These are phyloP conservation scores for Notarius quadriscutis DNA, from an alignment of 2,113 vertebrate species.

Conservation along the genomic window DNA sequence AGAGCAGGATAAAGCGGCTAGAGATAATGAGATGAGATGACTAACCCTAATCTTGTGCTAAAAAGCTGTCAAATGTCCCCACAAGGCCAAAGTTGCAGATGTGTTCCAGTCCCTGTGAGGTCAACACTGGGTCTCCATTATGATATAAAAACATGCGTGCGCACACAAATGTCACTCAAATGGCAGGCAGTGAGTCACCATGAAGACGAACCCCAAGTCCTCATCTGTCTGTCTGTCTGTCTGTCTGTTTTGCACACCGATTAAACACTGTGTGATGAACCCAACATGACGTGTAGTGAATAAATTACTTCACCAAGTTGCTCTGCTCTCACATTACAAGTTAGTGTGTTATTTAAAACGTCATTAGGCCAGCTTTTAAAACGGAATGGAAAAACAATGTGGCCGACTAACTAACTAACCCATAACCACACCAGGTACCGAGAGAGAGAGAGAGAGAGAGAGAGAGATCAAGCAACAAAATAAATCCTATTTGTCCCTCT, in stretches of 20 bases:
- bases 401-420: not conserved
- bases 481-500: not conserved
- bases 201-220: not conserved
- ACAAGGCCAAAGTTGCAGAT: not conserved
- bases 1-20: too few relatives aligned
- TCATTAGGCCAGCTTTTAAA: not conserved
- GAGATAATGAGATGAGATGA: too few relatives aligned
- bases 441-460: not conserved
- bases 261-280: not conserved
- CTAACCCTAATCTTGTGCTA: not conserved
- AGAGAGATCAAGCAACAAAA: not conserved
- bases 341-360: not conserved
- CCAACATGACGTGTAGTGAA: not conserved
- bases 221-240: not conserved
- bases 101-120: too few relatives aligned
- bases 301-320: not conserved
- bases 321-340: not conserved
- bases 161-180: slow-evolving; percentile 45
- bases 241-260: not conserved
- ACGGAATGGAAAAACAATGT: not conserved
- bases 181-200: not conserved
- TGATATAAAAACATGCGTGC: slow-evolving; percentile 10
- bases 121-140: not conserved
- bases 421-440: not conserved
- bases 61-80: not conserved